Percentiles rank a stretch among this genome's conserved stretches.
These are phyloP conservation scores for Triplophysa siluroides DNA, from an alignment of 2,113 vertebrate species.

Conservation along the genomic window DNA sequence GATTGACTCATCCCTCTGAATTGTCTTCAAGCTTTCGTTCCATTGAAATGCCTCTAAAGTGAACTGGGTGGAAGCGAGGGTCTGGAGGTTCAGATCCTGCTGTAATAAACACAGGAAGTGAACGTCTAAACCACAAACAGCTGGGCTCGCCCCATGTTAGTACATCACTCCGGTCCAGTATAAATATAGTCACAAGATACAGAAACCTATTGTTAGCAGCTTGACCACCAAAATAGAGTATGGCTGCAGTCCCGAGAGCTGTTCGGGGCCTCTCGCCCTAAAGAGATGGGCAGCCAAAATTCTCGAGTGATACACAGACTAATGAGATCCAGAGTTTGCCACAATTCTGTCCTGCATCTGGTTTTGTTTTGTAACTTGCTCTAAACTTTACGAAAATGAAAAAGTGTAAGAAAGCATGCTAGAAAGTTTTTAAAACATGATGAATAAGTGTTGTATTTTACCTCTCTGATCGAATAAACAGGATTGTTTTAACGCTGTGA, in stretches of 20 bases:
- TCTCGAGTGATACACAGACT: slow-evolving; percentile 11
- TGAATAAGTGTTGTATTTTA: background rate
- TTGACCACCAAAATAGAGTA: slow-evolving; percentile 35
- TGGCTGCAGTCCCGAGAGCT: background rate
- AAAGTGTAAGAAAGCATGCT: background rate
- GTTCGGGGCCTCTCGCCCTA: background rate
- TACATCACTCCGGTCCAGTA: slow-evolving; percentile 46
- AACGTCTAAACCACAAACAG: slow-evolving; percentile 67
- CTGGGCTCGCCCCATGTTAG: slow-evolving; percentile 50
- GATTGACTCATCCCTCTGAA: background rate
- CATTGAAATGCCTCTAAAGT: slow-evolving; percentile 13
- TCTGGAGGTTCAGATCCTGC: slow-evolving; percentile 58
- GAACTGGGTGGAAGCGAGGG: slow-evolving; percentile 24
- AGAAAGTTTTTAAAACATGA: background rate
- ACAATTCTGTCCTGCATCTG: slow-evolving; percentile 42
- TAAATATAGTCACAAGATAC: slow-evolving; percentile 53
- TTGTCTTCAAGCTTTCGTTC: background rate
- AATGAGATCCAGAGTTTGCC: slow-evolving; percentile 10
- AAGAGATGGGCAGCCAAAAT: background rate
- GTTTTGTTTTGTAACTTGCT: slow-evolving; percentile 56
- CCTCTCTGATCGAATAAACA: background rate
- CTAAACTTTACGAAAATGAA: slow-evolving; percentile 40
- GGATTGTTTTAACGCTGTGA: background rate
- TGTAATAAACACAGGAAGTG: slow-evolving; percentile 71
- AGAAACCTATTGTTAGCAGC: slow-evolving; percentile 53